Evolutionary conservation across 1,140 invertebrate species (phyloP).

Genomic region (Zaprionus vittiger): DNA sequence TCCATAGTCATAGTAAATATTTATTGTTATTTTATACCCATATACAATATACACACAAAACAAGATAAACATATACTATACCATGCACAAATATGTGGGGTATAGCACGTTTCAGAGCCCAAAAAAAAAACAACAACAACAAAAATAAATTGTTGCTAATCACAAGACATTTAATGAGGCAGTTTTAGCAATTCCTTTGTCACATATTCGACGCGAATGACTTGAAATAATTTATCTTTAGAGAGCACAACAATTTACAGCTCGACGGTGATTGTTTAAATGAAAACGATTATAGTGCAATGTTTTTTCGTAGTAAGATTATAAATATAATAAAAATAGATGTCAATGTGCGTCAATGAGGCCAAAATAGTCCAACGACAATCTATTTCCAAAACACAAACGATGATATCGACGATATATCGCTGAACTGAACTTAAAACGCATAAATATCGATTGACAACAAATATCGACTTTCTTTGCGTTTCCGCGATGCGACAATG

Average conservation of each 20-base stretch:
- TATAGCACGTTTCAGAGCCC: conserved; percentile 2
- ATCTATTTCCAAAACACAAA: background rate
- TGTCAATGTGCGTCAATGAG: conserved; percentile 18
- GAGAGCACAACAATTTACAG: conserved; percentile 59
- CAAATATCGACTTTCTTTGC: conserved; percentile 2
- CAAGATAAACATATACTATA: conserved; percentile 23
- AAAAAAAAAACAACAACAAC: conserved; percentile 1
- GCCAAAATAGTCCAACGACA: too few species aligned
- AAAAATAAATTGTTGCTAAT: conserved; percentile 37
- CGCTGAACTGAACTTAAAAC: background rate
- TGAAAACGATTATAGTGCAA: conserved; percentile 65
- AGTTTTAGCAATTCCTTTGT: conserved; percentile 52
- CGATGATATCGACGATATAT: background rate
- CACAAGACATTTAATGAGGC: conserved; percentile 36
- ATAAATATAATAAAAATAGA: conserved; percentile 52
- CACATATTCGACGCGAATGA: conserved; percentile 42
- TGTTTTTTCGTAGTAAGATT: background rate
- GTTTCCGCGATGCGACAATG: conserved; percentile 4
- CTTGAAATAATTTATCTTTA: conserved; percentile 69
- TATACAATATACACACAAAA: conserved; percentile 16
- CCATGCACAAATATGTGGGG: conserved; percentile 2
- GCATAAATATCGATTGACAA: conserved; percentile 8
- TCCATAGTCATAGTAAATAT: conserved; percentile 20
- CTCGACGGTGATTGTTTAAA: conserved; percentile 75
- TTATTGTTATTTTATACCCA: conserved; percentile 42